These are phyloP conservation scores for Lepus townsendii DNA, from an alignment of 2,797 vertebrate genomes.

Conservation along the genomic window DNA sequence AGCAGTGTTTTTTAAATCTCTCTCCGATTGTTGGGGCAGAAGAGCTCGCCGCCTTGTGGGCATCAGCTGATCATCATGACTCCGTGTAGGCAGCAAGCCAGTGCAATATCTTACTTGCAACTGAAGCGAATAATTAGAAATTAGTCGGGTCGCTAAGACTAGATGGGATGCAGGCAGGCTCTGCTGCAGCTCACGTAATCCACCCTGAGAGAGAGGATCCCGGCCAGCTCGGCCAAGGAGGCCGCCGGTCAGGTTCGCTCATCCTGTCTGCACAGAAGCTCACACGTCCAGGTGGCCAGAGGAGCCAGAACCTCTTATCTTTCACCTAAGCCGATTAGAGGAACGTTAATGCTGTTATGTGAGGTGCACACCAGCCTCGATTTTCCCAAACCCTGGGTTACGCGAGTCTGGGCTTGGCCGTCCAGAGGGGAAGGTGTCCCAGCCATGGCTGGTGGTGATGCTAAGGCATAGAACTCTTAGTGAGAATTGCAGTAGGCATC, in stretches of 20 bases:
- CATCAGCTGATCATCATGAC: constrained; percentile 32
- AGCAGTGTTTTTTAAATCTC: not conserved
- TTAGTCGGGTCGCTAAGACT: not conserved
- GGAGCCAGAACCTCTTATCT: not conserved
- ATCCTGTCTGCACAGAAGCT: not conserved
- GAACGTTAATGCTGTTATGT: accelerated
- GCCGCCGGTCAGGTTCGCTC: not conserved
- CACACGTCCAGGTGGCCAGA: no score
- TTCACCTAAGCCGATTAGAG: no score
- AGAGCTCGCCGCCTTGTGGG: not conserved
- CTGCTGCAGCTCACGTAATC: not conserved
- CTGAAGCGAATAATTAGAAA: constrained; percentile 37
- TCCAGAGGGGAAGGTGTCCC: not conserved
- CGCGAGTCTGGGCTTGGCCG: accelerated
- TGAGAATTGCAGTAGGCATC: no score
- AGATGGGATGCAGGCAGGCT: not conserved
- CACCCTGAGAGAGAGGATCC: constrained; percentile 35
- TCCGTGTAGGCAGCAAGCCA: constrained; percentile 21
- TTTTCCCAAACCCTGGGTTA: not conserved
- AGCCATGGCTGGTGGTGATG: not conserved
- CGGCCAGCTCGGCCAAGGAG: not conserved
- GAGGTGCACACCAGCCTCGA: accelerated
- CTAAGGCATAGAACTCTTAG: not conserved
- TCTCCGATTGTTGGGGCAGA: not conserved
- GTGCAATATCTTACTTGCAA: constrained; percentile 55